These are phyloP conservation scores for Larimichthys crocea DNA, from an alignment of 2,113 vertebrate genomes.

Conservation along the genomic window DNA sequence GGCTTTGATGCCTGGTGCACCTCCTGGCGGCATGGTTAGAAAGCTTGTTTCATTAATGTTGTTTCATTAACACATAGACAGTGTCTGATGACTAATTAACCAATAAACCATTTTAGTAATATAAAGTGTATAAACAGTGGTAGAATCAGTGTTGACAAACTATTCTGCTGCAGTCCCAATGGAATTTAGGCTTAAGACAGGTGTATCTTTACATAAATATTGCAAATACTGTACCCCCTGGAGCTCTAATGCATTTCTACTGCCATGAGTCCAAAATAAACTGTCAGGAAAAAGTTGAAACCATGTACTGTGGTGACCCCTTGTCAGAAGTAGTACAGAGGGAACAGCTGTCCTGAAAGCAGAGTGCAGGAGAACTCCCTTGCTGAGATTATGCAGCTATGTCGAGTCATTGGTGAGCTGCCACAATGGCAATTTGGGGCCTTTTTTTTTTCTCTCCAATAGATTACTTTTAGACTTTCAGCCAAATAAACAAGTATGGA, in stretches of 20 bases:
- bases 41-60: neutral
- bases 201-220: slow-evolving; percentile 24
- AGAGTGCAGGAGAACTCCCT: slow-evolving; percentile 47
- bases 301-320: slow-evolving; percentile 52
- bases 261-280: slow-evolving; percentile 30
- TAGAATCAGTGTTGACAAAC: neutral
- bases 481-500: slow-evolving; percentile 38
- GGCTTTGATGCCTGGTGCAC: no score
- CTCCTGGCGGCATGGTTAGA: neutral
- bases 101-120: neutral
- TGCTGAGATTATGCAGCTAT: slow-evolving; percentile 48
- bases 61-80: neutral
- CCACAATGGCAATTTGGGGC: slow-evolving; percentile 44
- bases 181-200: neutral
- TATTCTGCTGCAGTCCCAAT: neutral
- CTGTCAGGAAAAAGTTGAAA: slow-evolving; percentile 39
- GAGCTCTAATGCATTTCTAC: slow-evolving; percentile 26
- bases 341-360: slow-evolving; percentile 60
- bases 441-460: slow-evolving; percentile 27
- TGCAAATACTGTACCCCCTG: neutral
- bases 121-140: neutral
- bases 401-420: slow-evolving; percentile 58
- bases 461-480: slow-evolving; percentile 54
- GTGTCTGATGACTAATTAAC: neutral
- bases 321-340: slow-evolving; percentile 33